A percentile compares a stretch with the other conserved stretches of the same genome.
Evolutionary conservation across 2,797 vertebrate genomes (phyloP).

Genomic region (Pachyuromys duprasi): DNA sequence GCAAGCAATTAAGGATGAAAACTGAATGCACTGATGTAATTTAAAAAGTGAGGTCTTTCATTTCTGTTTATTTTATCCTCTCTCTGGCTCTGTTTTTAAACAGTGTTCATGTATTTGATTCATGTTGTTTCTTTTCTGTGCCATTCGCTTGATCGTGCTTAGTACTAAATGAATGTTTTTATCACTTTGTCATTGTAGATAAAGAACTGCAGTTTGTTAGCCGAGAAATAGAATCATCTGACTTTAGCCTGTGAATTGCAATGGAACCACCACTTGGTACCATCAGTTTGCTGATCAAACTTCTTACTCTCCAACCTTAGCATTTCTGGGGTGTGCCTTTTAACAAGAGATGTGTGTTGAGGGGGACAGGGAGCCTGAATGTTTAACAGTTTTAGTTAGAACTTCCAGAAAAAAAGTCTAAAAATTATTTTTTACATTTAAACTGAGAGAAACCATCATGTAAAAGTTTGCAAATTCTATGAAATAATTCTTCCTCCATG

Average conservation of each 20-base stretch:
- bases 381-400: not conserved
- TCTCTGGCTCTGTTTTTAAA: not conserved
- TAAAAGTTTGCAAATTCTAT: not conserved
- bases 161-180: constrained; percentile 7
- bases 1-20: constrained; percentile 15
- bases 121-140: not conserved
- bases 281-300: not conserved
- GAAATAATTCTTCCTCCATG: not conserved
- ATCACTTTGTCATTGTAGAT: constrained; percentile 1
- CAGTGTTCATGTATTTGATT: constrained; percentile 2
- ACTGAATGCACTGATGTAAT: not conserved
- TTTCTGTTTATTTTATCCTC: not conserved
- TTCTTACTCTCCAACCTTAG: not conserved
- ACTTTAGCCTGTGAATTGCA: not conserved
- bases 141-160: not conserved
- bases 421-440: constrained; percentile 21
- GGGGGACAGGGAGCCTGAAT: not conserved
- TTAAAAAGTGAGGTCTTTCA: not conserved
- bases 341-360: not conserved
- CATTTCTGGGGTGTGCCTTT: not conserved
- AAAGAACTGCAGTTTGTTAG: not conserved
- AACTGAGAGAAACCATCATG: not conserved
- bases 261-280: not conserved
- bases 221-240: not conserved
- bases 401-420: not conserved